Percentiles rank a stretch among this genome's conserved stretches.
Conservation (phyloP, 1,140 invertebrate species). For the Leptoteleia sp. region DNA sequence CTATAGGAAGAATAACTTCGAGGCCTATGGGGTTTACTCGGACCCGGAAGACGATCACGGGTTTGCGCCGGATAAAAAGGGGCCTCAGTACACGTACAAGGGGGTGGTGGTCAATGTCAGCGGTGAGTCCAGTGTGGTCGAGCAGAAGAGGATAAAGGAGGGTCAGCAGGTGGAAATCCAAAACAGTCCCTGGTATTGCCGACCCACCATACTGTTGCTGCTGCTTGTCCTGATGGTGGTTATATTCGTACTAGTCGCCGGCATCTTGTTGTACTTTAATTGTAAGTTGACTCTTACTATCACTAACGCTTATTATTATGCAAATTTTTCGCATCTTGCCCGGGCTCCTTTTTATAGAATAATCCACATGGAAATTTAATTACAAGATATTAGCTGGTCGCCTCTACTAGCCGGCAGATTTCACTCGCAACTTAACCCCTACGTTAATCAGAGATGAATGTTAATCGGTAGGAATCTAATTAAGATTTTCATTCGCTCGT, state of each 20-base stretch:
- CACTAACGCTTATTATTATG: background rate
- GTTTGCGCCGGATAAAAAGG: conserved; percentile 77
- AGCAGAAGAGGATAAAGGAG: conserved; percentile 76
- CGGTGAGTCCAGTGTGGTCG: conserved; percentile 79
- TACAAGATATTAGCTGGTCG: no score
- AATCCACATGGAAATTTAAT: no score
- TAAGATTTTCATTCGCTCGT: no score
- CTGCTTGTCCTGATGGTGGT: conserved; percentile 82
- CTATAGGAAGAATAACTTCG: conserved; percentile 80
- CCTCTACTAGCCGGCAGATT: no score
- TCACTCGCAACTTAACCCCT: no score
- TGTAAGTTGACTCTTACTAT: conserved; percentile 78
- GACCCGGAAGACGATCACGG: conserved; percentile 82
- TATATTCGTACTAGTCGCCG: conserved; percentile 83
- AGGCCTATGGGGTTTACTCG: conserved; percentile 82
- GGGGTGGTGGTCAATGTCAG: conserved; percentile 82
- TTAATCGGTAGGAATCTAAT: no score
- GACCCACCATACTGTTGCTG: conserved; percentile 81
- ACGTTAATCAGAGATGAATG: no score
- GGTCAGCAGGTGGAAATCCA: conserved; percentile 69
- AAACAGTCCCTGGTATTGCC: conserved; percentile 77
- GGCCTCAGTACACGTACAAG: conserved; percentile 79
- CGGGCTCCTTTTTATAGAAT: no score
- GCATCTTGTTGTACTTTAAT: conserved; percentile 83
- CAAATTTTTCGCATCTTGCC: no score